Percentiles rank a stretch among this genome's conserved stretches.
Conservation (phyloP, 2,113 vertebrate genomes). For the Neoarius graeffei region DNA sequence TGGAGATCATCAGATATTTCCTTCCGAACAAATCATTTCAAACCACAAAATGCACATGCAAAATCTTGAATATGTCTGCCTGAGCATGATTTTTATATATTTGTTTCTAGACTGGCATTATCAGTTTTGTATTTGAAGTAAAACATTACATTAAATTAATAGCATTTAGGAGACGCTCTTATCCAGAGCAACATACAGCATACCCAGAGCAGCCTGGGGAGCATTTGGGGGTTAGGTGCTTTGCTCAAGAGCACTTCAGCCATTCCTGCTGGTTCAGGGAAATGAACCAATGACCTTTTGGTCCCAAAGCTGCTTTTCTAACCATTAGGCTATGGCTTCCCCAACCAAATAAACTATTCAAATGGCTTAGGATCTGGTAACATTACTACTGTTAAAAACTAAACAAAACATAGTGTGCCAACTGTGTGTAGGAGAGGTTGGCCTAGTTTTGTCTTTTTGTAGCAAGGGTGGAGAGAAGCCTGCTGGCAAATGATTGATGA, state of each 20-base stretch:
- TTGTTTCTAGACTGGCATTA: neutral
- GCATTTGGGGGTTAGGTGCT: no score
- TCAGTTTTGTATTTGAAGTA: neutral
- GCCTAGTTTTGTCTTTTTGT: neutral
- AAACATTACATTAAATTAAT: neutral
- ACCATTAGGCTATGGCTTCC: no score
- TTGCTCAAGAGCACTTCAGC: no score
- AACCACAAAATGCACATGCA: neutral
- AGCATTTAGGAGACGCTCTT: no score
- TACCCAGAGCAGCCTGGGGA: no score
- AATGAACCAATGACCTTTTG: no score
- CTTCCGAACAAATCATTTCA: neutral
- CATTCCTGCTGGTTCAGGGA: no score
- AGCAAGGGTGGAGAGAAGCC: neutral
- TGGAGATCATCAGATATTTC: neutral
- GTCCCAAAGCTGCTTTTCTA: no score
- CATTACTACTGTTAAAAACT: neutral
- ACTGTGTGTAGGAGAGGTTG: neutral
- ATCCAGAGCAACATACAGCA: no score
- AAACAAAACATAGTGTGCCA: neutral
- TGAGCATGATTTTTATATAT: neutral
- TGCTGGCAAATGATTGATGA: conserved; percentile 47
- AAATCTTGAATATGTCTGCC: neutral
- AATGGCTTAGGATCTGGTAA: neutral
- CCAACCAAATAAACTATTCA: neutral